Evolutionary conservation across 2,797 vertebrate genomes (phyloP).

Genomic region (Sternotherus odoratus): DNA sequence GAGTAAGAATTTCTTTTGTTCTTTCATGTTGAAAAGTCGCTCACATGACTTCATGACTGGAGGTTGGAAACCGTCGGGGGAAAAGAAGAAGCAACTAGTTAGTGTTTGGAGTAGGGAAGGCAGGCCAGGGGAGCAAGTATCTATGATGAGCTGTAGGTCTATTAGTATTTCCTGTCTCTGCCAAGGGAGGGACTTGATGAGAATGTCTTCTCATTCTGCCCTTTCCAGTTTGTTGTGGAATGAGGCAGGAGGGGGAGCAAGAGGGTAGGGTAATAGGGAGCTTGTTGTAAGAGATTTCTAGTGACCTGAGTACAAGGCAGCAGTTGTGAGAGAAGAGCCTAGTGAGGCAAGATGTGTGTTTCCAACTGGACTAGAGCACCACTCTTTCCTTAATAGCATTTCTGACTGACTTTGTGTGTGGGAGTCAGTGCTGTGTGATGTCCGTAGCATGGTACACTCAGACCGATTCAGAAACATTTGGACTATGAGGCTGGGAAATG

Average conservation of each 20-base stretch:
- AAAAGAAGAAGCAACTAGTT: background rate
- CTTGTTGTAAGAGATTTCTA: background rate
- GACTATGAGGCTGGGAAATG: background rate
- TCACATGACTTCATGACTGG: background rate
- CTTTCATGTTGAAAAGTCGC: background rate
- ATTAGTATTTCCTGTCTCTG: background rate
- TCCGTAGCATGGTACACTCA: background rate
- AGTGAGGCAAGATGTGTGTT: no score
- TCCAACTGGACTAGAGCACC: no score
- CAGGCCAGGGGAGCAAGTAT: background rate
- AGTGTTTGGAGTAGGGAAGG: background rate
- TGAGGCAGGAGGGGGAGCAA: background rate
- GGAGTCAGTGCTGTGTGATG: no score
- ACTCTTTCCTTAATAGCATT: no score
- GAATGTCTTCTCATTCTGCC: background rate
- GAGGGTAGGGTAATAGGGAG: background rate
- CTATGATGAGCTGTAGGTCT: background rate
- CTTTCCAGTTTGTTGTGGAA: background rate
- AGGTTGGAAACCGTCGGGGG: background rate
- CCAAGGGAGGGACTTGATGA: background rate
- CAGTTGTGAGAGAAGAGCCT: no score
- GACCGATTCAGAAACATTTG: background rate
- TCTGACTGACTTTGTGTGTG: no score
- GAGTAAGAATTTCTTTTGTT: background rate
- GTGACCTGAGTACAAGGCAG: background rate